Conservation (phyloP, 2,888 invertebrate genomes). For the Lamellibrachia satsuma region DNA sequence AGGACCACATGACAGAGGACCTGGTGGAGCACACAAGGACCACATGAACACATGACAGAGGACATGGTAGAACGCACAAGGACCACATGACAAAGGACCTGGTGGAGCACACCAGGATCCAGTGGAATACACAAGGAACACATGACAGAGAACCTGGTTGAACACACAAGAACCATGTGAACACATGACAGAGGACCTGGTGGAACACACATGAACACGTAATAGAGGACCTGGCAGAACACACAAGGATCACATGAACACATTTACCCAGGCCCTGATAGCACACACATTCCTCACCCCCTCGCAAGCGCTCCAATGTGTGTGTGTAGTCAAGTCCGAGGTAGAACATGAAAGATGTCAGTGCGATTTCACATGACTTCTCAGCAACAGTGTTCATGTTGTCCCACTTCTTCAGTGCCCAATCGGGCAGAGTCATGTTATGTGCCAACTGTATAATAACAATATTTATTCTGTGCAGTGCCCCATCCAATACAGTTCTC, state of each 20-base stretch:
- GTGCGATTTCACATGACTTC: background rate
- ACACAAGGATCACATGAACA: background rate
- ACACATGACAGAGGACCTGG: background rate
- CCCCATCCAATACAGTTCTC: no score
- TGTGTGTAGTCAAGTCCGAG: background rate
- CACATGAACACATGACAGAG: background rate
- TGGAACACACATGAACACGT: background rate
- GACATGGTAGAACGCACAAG: background rate
- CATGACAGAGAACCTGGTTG: background rate
- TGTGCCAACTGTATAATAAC: slow-evolving; percentile 24
- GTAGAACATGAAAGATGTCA: background rate
- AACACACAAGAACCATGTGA: background rate
- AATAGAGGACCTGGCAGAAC: background rate
- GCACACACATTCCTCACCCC: background rate
- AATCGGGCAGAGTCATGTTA: slow-evolving; percentile 29
- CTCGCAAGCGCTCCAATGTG: background rate
- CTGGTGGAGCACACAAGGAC: background rate
- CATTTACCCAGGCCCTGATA: background rate
- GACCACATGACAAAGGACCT: background rate
- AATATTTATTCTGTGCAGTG: background rate
- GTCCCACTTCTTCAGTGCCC: slow-evolving; percentile 26
- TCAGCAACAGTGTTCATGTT: slow-evolving; percentile 25
- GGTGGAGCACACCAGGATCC: no score
- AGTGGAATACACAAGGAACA: background rate
- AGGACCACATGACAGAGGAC: background rate